Percentiles rank a stretch among this genome's conserved stretches.
Evolutionary conservation across 2,797 vertebrate species (phyloP).

Genomic region (Apogon talboti): DNA sequence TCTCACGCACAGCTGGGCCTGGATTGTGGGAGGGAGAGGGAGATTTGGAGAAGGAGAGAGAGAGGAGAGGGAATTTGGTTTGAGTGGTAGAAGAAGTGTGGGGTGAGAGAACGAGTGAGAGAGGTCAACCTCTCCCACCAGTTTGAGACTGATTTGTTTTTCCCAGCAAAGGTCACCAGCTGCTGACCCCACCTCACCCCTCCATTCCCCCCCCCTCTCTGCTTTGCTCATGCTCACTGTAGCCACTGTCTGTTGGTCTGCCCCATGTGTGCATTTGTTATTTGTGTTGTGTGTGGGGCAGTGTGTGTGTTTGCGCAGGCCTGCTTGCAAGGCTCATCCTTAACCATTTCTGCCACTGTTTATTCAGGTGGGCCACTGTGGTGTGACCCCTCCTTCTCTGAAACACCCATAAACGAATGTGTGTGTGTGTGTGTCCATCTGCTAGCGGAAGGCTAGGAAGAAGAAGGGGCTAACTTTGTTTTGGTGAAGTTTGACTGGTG

Average conservation of each 20-base stretch:
- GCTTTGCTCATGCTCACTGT: conserved; percentile 55
- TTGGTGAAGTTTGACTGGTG: conserved; percentile 61
- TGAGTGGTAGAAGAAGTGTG: conserved; percentile 53
- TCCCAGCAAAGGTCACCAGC: conserved; percentile 85
- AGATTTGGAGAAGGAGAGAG: neutral
- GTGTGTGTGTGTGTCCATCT: conserved; percentile 48
- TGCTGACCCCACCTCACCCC: conserved; percentile 80
- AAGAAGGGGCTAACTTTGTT: conserved; percentile 72
- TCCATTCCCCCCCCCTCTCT: conserved; percentile 25
- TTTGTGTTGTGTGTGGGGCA: conserved; percentile 50
- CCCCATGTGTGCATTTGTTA: conserved; percentile 57
- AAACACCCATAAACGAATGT: conserved; percentile 53
- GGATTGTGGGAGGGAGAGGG: conserved; percentile 43
- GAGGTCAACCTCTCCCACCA: conserved; percentile 74
- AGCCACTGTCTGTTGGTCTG: conserved; percentile 74
- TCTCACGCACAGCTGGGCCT: conserved; percentile 70
- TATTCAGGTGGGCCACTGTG: conserved; percentile 92
- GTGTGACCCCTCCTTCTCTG: conserved; percentile 62
- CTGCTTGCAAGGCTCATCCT: conserved; percentile 71
- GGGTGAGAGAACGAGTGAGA: conserved; percentile 60
- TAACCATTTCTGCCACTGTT: conserved; percentile 88
- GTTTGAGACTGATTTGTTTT: conserved; percentile 80
- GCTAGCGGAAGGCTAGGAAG: conserved; percentile 51
- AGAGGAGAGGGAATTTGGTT: conserved; percentile 45
- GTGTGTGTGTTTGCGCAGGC: conserved; percentile 53